Evolutionary conservation across 2,113 vertebrate genomes (phyloP).

Genomic region (Oncorhynchus kisutch): DNA sequence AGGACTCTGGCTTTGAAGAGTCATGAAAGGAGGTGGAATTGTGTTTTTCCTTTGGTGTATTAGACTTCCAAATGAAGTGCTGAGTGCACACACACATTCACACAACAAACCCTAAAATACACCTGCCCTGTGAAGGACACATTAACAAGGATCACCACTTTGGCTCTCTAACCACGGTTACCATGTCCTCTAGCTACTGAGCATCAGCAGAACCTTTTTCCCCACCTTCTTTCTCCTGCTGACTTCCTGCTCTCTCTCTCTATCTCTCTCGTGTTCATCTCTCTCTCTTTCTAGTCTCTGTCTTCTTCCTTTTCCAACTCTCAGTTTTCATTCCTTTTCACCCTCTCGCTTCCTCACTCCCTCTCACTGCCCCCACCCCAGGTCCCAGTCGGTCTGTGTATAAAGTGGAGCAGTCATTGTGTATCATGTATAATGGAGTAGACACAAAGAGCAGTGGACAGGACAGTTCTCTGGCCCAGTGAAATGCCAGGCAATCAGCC

Average conservation of each 20-base stretch:
- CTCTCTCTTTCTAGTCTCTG: not conserved
- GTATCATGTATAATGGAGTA: not conserved
- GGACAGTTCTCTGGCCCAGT: not conserved
- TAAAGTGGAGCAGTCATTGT: not conserved
- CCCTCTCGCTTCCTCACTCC: too few species aligned
- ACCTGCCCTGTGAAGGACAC: constrained; percentile 26
- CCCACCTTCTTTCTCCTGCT: constrained; percentile 2
- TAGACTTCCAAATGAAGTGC: constrained; percentile 13
- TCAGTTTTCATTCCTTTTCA: not conserved
- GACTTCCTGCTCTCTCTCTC: not conserved
- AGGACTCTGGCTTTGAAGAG: not conserved
- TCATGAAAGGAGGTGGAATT: not conserved
- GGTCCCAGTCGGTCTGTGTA: not conserved
- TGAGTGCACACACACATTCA: constrained; percentile 19
- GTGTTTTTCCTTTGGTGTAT: constrained; percentile 15
- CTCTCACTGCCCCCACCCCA: not conserved
- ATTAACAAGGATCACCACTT: constrained; percentile 46
- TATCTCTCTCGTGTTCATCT: not conserved
- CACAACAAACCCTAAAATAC: constrained; percentile 8
- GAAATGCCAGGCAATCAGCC: constrained; percentile 4
- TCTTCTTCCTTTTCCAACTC: not conserved
- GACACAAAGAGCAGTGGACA: not conserved
- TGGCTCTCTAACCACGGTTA: constrained; percentile 68
- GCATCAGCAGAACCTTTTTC: constrained; percentile 38
- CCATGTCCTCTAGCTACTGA: constrained; percentile 35